Conservation (phyloP, 2,888 invertebrate genomes). For the Dolichopus griseipennis region DNA sequence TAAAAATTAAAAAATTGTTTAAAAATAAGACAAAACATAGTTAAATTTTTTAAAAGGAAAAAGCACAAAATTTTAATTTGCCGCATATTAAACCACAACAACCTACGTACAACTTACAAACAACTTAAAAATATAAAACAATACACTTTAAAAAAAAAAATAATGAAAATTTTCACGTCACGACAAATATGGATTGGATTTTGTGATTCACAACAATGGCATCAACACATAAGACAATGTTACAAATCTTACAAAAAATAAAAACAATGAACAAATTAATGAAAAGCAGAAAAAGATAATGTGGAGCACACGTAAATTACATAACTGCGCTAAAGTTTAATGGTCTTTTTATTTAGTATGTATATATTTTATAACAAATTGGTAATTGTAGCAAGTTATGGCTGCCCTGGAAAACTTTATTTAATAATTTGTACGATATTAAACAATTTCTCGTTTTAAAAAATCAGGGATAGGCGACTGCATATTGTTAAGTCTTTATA, state of each 20-base stretch:
- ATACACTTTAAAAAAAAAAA: neutral
- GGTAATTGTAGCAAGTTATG: too few relatives aligned
- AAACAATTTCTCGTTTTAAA: too few relatives aligned
- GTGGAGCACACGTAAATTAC: neutral
- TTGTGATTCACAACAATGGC: too few relatives aligned
- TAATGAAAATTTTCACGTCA: constrained; percentile 3
- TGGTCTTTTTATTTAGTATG: neutral
- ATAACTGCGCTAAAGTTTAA: neutral
- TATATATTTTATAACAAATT: too few relatives aligned
- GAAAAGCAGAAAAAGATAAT: too few relatives aligned
- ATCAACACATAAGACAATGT: neutral
- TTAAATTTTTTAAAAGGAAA: neutral
- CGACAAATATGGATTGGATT: constrained; percentile 2
- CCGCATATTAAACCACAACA: neutral
- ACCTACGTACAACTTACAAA: neutral
- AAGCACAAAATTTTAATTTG: neutral
- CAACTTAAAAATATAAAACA: too few relatives aligned
- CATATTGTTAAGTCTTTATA: too few relatives aligned
- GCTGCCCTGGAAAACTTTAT: too few relatives aligned
- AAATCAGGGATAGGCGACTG: too few relatives aligned
- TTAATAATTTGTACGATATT: too few relatives aligned
- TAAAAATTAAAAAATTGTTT: neutral
- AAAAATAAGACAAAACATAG: neutral
- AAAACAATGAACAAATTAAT: too few relatives aligned
- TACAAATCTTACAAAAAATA: neutral